Base-by-base conservation (phyloP, 1,140 invertebrate genomes). In the Arctopsyche grandis region DNA sequence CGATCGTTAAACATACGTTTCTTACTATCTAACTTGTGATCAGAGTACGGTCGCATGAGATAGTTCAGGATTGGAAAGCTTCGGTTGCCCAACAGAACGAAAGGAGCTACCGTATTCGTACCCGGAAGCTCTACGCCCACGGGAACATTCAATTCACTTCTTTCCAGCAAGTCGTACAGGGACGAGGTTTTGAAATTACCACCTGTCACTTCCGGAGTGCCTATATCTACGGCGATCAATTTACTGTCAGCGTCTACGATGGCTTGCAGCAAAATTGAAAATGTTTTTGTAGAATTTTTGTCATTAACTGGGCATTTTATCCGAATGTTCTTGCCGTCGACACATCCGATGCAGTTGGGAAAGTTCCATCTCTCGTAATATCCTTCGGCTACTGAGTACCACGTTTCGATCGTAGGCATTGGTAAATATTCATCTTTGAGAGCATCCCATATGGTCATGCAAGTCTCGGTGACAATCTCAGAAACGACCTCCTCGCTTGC, bases 221-320 rank as follows among this genome's bases (percentile, higher is more conserved):
- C 63, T 12, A 69, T 26, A 79, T 89, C 84, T 38, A 84, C 80
- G 43, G 83, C 83, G 7, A 82, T 71, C 75, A 88, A 87, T 75
- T 83, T 81, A 78, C 86, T 87, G 74, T 88, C 80, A 9, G 86
- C 84, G 83, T 88, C 86, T 1, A 84, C 84, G n/a, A 85, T 29
- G 0, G 86, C 86, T 44, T 88, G 66, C 5, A 89, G 78, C 26
- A 89, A 84, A 26, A 85, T 81, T 80, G 83, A 83, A 77, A 83
- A 85, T 77, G 69, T 75, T 70, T 82, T 78, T 78, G 87, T 87
- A 70, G 87, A 84, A 83, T 87, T 89, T 5, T 19, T 12, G 24
- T 26, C 21, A 5, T 3, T 1, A 12, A 22, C 12, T 19, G 63
- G 63, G 22, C 71, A 43, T 38, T 56, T 46, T 26, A 75, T 79